Evolutionary conservation across 1,140 invertebrate species (phyloP).

Genomic region (Euura saliciscinereae): DNA sequence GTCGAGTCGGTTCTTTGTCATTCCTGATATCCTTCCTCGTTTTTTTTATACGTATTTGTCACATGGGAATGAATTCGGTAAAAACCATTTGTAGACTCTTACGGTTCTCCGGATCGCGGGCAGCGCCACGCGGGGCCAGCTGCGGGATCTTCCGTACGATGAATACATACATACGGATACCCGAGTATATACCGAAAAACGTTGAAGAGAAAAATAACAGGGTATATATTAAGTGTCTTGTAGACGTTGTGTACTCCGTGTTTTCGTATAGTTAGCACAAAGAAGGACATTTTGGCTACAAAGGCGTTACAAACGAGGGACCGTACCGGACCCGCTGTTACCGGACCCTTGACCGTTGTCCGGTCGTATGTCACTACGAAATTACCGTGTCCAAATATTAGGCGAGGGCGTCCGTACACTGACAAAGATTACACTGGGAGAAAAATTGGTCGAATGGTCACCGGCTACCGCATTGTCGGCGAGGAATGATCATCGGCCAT

Average conservation of each 20-base stretch:
- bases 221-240: conserved; percentile 7
- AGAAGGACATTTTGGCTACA: conserved; percentile 31
- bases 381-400: conserved; percentile 5
- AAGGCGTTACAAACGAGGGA: conserved; percentile 33
- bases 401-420: not conserved
- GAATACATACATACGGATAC: too few relatives aligned
- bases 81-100: too few relatives aligned
- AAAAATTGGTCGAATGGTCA: too few relatives aligned
- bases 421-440: too few relatives aligned
- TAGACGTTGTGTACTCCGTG: conserved; percentile 32
- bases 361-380: not conserved
- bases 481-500: too few relatives aligned
- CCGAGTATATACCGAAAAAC: too few relatives aligned
- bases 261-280: conserved; percentile 36
- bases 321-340: conserved; percentile 31
- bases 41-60: too few relatives aligned
- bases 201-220: not conserved
- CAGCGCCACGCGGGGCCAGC: not conserved
- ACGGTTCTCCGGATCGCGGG: too few relatives aligned
- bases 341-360: not conserved
- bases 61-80: too few relatives aligned
- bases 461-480: too few relatives aligned
- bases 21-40: too few relatives aligned
- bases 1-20: too few relatives aligned
- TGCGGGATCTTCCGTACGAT: not conserved